Evolutionary conservation across 2,888 invertebrate species (phyloP), one percentile per base, ranked within the genome.

Genomic region (Harpagoxenus sublaevis): DNA sequence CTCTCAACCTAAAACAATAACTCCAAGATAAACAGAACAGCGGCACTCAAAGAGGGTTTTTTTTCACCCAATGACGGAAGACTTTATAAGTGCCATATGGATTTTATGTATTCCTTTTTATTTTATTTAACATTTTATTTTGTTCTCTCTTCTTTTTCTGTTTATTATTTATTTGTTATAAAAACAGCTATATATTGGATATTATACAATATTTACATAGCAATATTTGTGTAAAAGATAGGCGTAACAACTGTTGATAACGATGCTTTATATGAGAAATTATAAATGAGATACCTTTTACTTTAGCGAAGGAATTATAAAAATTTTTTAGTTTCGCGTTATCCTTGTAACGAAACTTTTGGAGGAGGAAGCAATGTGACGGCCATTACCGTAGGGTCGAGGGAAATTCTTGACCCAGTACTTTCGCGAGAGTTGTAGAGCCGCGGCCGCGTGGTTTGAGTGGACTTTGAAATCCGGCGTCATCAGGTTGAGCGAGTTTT

Each of bases 1-100:
- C 74, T 74, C 31, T 57, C 66, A n/a, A 65, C 62, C 31, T 77
- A 77, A 87, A 82, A 88, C 88, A 85, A 84, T 55, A 73, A 82
- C n/a, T 79, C 1, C 23, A 60, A 60, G 18, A 48, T 60, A 45
- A 12, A 73, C 15, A 60, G 35, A 48, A 48, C 18, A 10, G 23
- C 10, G 18, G n/a, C 2, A 51, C 10, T 48, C 23, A 15, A 15
- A 39, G 12, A 51, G 28, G 8, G 39, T 70, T 53, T 6, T n/a
- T n/a, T 35, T 48, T 45, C 3, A 55, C 8, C 9, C 31, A 57
- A 78, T 55, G n/a, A 12, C 12, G 15, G 8, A 78, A 63, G 2
- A 12, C 28, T 78, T 78, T 55, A 68, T 15, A 68, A 31, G 10
- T 35, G 4, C 1, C 2, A 5, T 35, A 15, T 12, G 12, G 3